Percentiles rank a stretch among this genome's conserved stretches.
These are phyloP conservation scores for Galemys pyrenaicus DNA, from an alignment of 2,113 vertebrate species.

Conservation along the genomic window DNA sequence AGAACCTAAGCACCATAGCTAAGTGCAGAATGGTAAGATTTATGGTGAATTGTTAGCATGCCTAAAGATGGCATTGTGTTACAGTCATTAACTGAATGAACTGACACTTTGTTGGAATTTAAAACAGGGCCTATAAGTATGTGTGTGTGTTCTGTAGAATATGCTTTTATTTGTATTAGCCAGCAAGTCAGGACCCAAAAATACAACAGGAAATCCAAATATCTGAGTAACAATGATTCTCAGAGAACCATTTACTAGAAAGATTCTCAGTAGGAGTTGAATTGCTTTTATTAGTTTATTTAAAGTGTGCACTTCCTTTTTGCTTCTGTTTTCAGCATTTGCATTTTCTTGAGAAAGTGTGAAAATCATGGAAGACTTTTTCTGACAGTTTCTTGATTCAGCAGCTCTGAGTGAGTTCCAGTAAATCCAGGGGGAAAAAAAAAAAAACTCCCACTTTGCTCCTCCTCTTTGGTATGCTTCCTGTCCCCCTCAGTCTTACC, in stretches of 20 bases:
- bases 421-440: background rate
- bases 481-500: background rate
- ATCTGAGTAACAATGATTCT: background rate
- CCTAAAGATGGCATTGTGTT: background rate
- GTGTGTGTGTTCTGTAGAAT: background rate
- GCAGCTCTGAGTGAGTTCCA: background rate
- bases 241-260: constrained; percentile 3
- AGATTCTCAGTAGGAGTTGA: background rate
- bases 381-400: background rate
- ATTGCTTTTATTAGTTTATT: constrained; percentile 56
- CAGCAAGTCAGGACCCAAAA: constrained; percentile 2
- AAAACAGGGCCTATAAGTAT: background rate
- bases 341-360: background rate
- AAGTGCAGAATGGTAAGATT: background rate
- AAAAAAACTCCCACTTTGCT: background rate
- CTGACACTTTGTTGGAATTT: background rate
- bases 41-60: background rate
- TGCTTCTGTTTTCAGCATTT: background rate
- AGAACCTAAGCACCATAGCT: background rate
- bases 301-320: constrained; percentile 19
- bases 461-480: background rate
- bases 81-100: background rate
- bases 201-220: background rate
- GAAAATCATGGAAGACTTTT: background rate
- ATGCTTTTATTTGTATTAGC: constrained; percentile 43